Percentiles rank a stretch among this genome's conserved stretches.
These are phyloP conservation scores for Melanogrammus aeglefinus DNA, from an alignment of 2,797 vertebrate species.

Conservation along the genomic window DNA sequence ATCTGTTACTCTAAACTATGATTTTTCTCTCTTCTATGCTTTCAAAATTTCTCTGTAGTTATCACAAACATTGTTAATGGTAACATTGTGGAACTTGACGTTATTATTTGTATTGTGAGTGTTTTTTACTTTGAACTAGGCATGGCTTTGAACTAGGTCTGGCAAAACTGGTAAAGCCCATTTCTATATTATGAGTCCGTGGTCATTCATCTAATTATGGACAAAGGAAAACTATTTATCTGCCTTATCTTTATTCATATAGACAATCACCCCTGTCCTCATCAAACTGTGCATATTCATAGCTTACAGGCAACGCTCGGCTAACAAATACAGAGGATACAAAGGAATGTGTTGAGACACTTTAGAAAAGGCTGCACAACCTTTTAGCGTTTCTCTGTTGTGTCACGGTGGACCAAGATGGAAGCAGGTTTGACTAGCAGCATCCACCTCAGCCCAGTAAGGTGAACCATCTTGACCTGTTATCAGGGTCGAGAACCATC, in stretches of 20 bases:
- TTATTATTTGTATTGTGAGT: neutral
- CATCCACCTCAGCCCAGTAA: neutral
- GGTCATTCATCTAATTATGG: neutral
- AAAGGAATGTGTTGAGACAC: neutral
- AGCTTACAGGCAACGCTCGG: neutral
- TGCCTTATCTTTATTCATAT: neutral
- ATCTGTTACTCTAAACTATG: neutral
- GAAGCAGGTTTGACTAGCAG: neutral
- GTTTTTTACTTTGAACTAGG: neutral
- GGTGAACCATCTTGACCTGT: neutral
- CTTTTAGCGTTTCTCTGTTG: neutral
- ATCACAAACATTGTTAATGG: neutral
- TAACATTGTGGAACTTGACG: too few species aligned
- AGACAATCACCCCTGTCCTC: neutral
- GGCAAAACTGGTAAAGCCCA: neutral
- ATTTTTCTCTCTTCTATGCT: neutral
- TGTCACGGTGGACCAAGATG: neutral
- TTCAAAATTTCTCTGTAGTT: neutral
- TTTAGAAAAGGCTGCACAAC: neutral
- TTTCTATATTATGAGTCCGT: neutral
- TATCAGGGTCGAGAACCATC: neutral
- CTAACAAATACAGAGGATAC: neutral
- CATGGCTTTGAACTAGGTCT: neutral
- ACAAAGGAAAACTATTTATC: neutral
- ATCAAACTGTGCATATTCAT: neutral